phyloP scores from a whole-genome alignment of 2,797 vertebrate genomes.

The Crocidura indochinensis region DNA sequence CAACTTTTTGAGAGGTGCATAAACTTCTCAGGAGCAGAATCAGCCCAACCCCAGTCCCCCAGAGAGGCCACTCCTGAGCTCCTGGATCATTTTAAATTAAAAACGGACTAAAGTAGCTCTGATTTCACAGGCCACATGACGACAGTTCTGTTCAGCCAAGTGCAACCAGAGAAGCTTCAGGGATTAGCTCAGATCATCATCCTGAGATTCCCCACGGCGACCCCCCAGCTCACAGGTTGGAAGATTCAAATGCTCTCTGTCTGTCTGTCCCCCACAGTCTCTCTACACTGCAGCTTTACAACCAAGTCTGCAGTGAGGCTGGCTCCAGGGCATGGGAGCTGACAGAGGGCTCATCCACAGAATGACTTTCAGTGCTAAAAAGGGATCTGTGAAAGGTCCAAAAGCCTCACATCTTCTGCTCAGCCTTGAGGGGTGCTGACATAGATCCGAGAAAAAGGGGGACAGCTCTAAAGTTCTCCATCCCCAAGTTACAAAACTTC shows the following conservation, averaged over 20 bases:
- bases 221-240: not conserved
- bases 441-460: not conserved
- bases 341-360: not conserved
- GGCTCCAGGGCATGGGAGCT: not conserved
- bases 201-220: not conserved
- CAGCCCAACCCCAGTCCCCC: no score
- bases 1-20: not conserved
- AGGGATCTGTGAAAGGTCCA: not conserved
- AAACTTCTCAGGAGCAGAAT: not conserved
- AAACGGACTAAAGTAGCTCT: slow-evolving; percentile 21
- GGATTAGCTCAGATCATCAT: not conserved
- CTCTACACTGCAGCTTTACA: not conserved
- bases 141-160: not conserved
- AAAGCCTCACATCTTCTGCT: not conserved
- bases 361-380: not conserved
- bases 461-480: not conserved
- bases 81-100: slow-evolving; percentile 39
- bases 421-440: not conserved
- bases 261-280: not conserved
- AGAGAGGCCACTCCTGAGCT: not conserved
- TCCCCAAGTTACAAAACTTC: not conserved
- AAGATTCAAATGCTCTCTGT: not conserved
- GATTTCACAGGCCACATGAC: slow-evolving; percentile 10
- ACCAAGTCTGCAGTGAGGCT: not conserved
- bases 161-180: slow-evolving; percentile 33